Percentiles rank a stretch among this genome's conserved stretches.
Evolutionary conservation across 2,113 vertebrate species (phyloP).

Genomic region (Sus scrofa): DNA sequence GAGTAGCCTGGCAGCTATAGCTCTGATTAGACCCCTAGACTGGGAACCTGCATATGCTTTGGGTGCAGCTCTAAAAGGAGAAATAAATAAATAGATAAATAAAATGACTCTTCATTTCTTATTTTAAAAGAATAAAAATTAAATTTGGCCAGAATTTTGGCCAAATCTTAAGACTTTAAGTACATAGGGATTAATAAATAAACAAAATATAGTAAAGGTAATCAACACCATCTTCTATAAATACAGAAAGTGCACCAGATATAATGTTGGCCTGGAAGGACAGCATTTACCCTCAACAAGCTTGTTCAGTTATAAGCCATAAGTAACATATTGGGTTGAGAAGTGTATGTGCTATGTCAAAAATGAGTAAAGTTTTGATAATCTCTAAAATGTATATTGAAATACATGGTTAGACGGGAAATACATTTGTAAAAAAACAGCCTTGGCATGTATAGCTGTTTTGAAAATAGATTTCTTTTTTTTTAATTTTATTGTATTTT

Average conservation of each 20-base stretch:
- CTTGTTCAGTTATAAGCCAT: not conserved
- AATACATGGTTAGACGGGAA: not conserved
- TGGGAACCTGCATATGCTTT: no score
- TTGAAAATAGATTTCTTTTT: slow-evolving; percentile 8
- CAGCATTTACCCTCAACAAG: not conserved
- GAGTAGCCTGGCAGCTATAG: no score
- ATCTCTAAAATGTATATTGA: not conserved
- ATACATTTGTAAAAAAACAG: not conserved
- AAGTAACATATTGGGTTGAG: not conserved
- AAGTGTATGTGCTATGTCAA: not conserved
- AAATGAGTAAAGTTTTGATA: fast-evolving
- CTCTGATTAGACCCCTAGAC: no score
- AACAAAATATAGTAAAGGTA: not conserved
- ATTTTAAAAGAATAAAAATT: slow-evolving; percentile 19
- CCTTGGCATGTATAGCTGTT: not conserved
- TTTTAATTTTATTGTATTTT: no score
- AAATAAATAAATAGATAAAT: no score
- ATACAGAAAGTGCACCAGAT: not conserved
- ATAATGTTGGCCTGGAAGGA: not conserved
- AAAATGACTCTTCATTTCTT: not conserved
- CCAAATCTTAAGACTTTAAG: not conserved
- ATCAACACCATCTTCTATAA: no score
- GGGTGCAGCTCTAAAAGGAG: no score
- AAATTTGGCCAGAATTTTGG: not conserved
- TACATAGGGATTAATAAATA: not conserved